phyloP scores from a whole-genome alignment of 2,888 invertebrate species.

The Chloroclysta siterata region DNA sequence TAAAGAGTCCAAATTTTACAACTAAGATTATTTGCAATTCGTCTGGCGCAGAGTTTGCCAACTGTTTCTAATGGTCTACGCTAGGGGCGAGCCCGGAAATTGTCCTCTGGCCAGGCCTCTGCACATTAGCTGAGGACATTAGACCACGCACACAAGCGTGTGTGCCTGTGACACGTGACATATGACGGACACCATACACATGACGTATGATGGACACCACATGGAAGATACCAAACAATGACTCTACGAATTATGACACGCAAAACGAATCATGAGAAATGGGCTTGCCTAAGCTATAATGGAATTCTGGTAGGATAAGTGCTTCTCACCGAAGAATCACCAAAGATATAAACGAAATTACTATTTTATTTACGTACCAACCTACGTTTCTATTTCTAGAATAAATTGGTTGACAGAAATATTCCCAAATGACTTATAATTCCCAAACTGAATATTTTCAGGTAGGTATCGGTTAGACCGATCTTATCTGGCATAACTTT shows the following conservation, averaged over 20 bases:
- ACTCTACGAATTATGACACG: constrained; percentile 55
- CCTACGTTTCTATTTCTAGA: too few species aligned
- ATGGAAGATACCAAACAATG: constrained; percentile 54
- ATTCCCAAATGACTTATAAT: too few species aligned
- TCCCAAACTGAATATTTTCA: too few species aligned
- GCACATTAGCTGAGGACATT: constrained; percentile 79
- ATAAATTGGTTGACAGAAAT: too few species aligned
- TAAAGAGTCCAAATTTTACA: too few species aligned
- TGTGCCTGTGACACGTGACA: constrained; percentile 69
- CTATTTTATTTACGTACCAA: too few species aligned
- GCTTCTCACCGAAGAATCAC: too few species aligned
- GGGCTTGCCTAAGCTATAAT: constrained; percentile 23
- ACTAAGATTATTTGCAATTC: background rate
- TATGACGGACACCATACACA: constrained; percentile 57
- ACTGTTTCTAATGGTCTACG: constrained; percentile 17
- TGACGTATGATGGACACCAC: constrained; percentile 58
- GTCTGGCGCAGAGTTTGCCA: constrained; percentile 23
- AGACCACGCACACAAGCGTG: constrained; percentile 57
- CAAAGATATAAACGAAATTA: background rate
- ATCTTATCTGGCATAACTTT: background rate
- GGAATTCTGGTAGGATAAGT: constrained; percentile 30
- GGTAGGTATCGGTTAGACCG: too few species aligned
- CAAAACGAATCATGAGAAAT: constrained; percentile 40
- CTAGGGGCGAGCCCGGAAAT: constrained; percentile 77
- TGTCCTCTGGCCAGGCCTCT: constrained; percentile 77